A percentile compares a stretch with the other conserved stretches of the same genome.
phyloP scores from a whole-genome alignment of 2,888 invertebrate genomes.

The Halictus ligatus region DNA sequence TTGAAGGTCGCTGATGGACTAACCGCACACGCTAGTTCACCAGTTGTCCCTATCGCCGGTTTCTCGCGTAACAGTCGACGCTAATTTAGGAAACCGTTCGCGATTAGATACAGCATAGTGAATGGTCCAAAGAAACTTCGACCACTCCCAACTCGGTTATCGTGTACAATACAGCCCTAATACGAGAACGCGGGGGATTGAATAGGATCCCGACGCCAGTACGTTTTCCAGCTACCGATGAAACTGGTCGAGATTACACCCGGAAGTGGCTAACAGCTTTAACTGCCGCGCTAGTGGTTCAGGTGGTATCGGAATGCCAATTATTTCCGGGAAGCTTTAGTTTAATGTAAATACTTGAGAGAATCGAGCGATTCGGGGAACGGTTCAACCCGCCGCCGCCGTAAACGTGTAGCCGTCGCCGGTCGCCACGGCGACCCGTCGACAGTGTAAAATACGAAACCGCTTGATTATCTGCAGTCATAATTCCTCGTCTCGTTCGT shows the following conservation, averaged over 20 bases:
- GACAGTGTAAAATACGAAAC: slow-evolving; percentile 58
- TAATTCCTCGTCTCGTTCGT: slow-evolving; percentile 60
- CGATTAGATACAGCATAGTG: slow-evolving; percentile 1
- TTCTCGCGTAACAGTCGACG: slow-evolving; percentile 2
- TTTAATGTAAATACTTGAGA: slow-evolving; percentile 47
- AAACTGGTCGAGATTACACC: slow-evolving; percentile 6
- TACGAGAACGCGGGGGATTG: slow-evolving; percentile 9
- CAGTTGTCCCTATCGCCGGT: background rate
- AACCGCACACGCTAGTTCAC: background rate
- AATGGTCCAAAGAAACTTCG: slow-evolving; percentile 3
- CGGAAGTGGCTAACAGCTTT: slow-evolving; percentile 31
- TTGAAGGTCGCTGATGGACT: background rate
- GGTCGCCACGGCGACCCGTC: slow-evolving; percentile 2
- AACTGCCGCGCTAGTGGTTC: slow-evolving; percentile 13
- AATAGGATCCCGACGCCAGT: slow-evolving; percentile 5
- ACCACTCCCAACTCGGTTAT: slow-evolving; percentile 15
- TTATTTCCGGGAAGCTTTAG: slow-evolving; percentile 36
- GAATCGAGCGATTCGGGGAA: slow-evolving; percentile 38
- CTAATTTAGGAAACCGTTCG: slow-evolving; percentile 7
- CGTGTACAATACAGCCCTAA: background rate
- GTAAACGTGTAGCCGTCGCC: slow-evolving; percentile 29
- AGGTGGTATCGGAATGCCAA: slow-evolving; percentile 32
- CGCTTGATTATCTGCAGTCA: slow-evolving; percentile 59
- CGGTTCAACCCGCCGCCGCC: slow-evolving; percentile 1
- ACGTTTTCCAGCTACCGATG: background rate